phyloP scores from a whole-genome alignment of 1,140 invertebrate genomes.

The Zaprionus capensis region DNA sequence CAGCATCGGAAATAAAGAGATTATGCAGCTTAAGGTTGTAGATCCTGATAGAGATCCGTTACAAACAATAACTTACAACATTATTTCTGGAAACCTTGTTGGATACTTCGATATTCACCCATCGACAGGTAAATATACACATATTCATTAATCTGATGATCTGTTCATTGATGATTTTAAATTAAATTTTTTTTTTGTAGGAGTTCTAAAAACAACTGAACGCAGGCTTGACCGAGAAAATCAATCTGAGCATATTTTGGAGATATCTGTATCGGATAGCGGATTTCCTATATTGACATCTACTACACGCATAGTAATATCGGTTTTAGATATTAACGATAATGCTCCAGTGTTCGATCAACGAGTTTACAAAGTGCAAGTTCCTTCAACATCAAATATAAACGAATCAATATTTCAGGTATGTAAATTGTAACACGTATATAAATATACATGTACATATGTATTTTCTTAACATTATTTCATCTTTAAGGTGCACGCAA shows the following conservation, averaged over 20 bases:
- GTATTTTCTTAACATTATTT: neutral
- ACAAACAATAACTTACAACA: conserved; percentile 90
- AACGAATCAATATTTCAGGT: conserved; percentile 89
- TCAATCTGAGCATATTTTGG: conserved; percentile 92
- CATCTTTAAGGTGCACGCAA: conserved; percentile 90
- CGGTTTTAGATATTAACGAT: conserved; percentile 94
- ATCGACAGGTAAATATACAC: conserved; percentile 89
- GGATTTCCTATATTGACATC: conserved; percentile 90
- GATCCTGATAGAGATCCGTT: conserved; percentile 91
- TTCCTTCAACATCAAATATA: conserved; percentile 87
- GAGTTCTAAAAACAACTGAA: conserved; percentile 92
- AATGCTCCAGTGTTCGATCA: conserved; percentile 92
- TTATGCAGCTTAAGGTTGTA: conserved; percentile 91
- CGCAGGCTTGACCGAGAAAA: conserved; percentile 93
- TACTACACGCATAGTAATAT: conserved; percentile 92
- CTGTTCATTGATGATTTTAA: neutral
- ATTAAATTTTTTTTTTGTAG: conserved; percentile 85
- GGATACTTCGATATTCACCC: conserved; percentile 95
- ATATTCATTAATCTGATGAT: neutral
- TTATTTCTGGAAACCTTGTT: conserved; percentile 95
- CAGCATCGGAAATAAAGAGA: conserved; percentile 89
- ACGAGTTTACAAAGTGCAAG: conserved; percentile 91
- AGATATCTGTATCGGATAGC: conserved; percentile 93
- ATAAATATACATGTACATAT: neutral
- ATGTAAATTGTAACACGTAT: neutral